Conservation (phyloP, 2,888 invertebrate genomes). For the Malthinus seriepunctatus region DNA sequence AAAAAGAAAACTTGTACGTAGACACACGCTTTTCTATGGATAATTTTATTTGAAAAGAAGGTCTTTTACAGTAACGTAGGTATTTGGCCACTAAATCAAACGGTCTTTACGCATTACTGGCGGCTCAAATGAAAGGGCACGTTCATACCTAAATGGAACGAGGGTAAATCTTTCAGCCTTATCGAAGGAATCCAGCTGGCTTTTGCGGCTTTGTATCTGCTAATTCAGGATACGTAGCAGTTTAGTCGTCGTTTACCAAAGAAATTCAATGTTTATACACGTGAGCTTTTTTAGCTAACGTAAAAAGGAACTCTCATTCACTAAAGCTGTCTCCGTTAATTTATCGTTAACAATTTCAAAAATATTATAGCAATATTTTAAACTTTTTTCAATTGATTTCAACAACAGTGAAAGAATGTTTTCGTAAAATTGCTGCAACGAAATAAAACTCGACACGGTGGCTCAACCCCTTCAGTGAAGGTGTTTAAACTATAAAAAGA, state of each 20-base stretch:
- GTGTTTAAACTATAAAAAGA: too few relatives aligned
- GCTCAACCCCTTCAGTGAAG: too few relatives aligned
- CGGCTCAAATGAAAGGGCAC: slow-evolving; percentile 48
- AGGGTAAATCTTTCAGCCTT: slow-evolving; percentile 52
- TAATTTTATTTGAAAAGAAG: slow-evolving; percentile 35
- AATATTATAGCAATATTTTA: not conserved
- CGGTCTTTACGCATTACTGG: slow-evolving; percentile 45
- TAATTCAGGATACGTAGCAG: slow-evolving; percentile 48
- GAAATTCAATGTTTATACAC: slow-evolving; percentile 38
- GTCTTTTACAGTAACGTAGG: slow-evolving; percentile 47
- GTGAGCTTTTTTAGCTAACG: slow-evolving; percentile 29
- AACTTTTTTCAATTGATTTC: too few relatives aligned
- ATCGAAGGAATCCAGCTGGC: slow-evolving; percentile 50
- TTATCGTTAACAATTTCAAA: slow-evolving; percentile 10
- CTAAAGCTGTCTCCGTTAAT: slow-evolving; percentile 5
- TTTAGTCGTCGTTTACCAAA: slow-evolving; percentile 39
- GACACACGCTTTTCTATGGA: slow-evolving; percentile 17
- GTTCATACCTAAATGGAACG: slow-evolving; percentile 47
- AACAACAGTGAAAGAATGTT: too few relatives aligned
- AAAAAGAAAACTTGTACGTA: slow-evolving; percentile 13
- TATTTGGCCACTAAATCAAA: slow-evolving; percentile 48
- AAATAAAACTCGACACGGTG: too few relatives aligned
- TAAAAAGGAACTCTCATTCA: slow-evolving; percentile 19
- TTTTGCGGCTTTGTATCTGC: slow-evolving; percentile 52
- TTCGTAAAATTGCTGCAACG: too few relatives aligned